Conservation (phyloP, 2,888 invertebrate genomes). For the Coelogynopora nodosa region DNA sequence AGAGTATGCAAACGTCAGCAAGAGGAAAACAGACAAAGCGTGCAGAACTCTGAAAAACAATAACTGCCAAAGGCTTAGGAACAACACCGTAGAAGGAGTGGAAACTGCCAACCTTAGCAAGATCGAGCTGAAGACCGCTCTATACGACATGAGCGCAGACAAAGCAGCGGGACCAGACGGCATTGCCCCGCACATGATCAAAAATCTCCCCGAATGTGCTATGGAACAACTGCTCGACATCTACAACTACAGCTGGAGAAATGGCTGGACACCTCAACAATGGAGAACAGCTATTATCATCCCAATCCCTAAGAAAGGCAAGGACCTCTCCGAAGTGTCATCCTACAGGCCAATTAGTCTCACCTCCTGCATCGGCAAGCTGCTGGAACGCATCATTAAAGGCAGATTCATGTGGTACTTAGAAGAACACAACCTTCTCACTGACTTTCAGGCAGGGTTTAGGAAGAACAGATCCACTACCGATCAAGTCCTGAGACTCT, state of each 20-base stretch:
- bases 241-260: neutral
- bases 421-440: neutral
- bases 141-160: neutral
- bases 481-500: neutral
- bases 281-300: neutral
- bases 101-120: neutral
- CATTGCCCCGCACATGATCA: neutral
- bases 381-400: neutral
- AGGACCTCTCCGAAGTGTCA: neutral
- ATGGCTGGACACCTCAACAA: neutral
- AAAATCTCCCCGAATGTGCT: neutral
- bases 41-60: neutral
- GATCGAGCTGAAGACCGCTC: neutral
- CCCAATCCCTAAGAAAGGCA: neutral
- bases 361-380: neutral
- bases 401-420: neutral
- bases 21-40: neutral
- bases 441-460: neutral
- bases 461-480: neutral
- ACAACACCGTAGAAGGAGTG: neutral
- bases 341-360: neutral
- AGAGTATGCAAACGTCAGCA: neutral
- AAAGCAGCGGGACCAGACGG: neutral
- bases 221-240: neutral
- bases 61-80: neutral